Evolutionary conservation across 2,113 vertebrate species (phyloP), one percentile per base, ranked within the genome.

Genomic region (Odontesthes bonariensis): DNA sequence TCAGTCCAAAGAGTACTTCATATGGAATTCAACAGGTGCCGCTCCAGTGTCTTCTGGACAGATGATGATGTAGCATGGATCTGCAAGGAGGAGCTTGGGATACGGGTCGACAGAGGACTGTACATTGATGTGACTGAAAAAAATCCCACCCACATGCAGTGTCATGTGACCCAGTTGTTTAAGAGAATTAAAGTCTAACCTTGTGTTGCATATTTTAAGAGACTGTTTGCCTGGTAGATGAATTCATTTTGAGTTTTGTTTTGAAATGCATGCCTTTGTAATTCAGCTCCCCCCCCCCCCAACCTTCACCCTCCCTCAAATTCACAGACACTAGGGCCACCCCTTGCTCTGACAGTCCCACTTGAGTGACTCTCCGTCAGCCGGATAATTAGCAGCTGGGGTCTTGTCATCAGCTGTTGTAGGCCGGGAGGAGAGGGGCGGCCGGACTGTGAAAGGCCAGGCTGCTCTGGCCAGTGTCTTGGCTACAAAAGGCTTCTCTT

Each of bases 11-110:
- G 92, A 96, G 75, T 98, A 97, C 86, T 97, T 93, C 91, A 96
- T 98, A 86, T 99, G 98, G 97, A 99, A 99, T 92, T 97, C 96
- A 76, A 96, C 96, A 86, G 96, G 96, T 6, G 82, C 93, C 31
- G 96, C 96, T 65, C 97, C 97, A 3, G 79, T 95, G n/a, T 92
- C 90, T 16, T 91, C 91, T 69, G 93, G 91, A 9, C 89, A 87
- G 63, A 81, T 90, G 81, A 92, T 88, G 65, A 75, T 93, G 59
- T 94, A 91, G 71, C 19, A 14, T 20, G 23, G 53, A 51, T n/a
- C 51, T 67, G 32, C 46, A 32, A 60, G 46, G 4, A 22, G 23
- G 33, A 17, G n/a, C 40, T 22, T n/a, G 8, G n/a, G 19, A 14
- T 31, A 60, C 51, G 75, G 13, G 19, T 55, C 64, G 47, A 47